These are phyloP conservation scores for Ailuropoda melanoleuca DNA, from an alignment of 2,113 vertebrate genomes.

Conservation along the genomic window DNA sequence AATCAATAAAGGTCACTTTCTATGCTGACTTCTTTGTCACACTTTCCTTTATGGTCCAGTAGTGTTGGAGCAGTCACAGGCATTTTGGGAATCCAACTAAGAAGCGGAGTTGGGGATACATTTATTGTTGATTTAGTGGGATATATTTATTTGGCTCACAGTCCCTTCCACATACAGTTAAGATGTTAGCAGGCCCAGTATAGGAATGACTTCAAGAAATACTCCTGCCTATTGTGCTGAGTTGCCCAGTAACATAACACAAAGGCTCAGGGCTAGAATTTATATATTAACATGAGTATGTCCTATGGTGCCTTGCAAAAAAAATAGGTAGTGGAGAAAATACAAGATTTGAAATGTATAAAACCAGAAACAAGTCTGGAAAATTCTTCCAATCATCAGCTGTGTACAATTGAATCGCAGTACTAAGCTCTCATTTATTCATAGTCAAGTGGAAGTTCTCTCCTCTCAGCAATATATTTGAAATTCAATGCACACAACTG, in stretches of 20 bases:
- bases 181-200: background rate
- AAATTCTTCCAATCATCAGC: background rate
- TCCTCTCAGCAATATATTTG: background rate
- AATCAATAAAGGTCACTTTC: background rate
- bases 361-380: background rate
- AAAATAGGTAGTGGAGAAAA: background rate
- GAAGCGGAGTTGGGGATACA: background rate
- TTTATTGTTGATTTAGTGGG: background rate
- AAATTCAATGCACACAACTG: background rate
- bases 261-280: background rate
- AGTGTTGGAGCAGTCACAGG: background rate
- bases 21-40: background rate
- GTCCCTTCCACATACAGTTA: background rate
- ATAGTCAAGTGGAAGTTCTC: background rate
- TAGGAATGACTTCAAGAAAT: background rate
- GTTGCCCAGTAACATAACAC: background rate
- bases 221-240: background rate
- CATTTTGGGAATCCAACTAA: background rate
- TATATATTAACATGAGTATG: background rate
- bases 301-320: background rate
- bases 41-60: background rate
- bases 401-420: background rate
- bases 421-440: background rate
- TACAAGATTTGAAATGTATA: background rate
- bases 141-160: background rate